These are phyloP conservation scores for Melinaea marsaeus DNA, from an alignment of 2,888 invertebrate genomes.

Conservation along the genomic window DNA sequence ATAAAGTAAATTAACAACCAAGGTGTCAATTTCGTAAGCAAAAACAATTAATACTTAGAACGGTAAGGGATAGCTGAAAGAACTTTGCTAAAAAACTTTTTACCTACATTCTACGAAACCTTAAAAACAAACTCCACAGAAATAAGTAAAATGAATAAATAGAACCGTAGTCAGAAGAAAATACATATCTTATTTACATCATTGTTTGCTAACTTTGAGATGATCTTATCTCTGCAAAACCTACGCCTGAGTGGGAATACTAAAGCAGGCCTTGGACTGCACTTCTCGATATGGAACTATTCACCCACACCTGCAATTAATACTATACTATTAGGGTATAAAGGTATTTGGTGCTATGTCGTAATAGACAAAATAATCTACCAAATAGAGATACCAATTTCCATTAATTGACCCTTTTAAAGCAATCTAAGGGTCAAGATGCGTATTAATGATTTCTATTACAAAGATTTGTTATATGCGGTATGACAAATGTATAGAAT, in stretches of 20 bases:
- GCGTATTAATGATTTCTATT: background rate
- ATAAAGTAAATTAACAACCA: no score
- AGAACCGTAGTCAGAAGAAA: background rate
- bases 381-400: constrained; percentile 2
- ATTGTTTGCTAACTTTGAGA: constrained; percentile 18
- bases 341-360: background rate
- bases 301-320: constrained; percentile 61
- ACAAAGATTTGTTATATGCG: background rate
- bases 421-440: background rate
- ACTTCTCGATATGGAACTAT: constrained; percentile 45
- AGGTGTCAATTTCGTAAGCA: no score
- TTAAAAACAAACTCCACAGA: background rate
- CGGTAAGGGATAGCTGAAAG: no score
- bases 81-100: no score
- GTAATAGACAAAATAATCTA: constrained; percentile 1
- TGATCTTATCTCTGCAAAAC: constrained; percentile 31
- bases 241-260: constrained; percentile 55
- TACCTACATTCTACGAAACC: no score
- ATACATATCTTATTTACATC: constrained; percentile 5
- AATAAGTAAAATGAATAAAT: background rate
- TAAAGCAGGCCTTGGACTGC: constrained; percentile 42
- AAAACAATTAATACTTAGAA: no score
- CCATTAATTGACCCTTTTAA: constrained; percentile 2
- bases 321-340: constrained; percentile 44
- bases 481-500: background rate